A percentile compares a stretch with the other conserved stretches of the same genome.
phyloP scores from a whole-genome alignment of 2,113 vertebrate genomes.

The Entomyzon cyanotis region DNA sequence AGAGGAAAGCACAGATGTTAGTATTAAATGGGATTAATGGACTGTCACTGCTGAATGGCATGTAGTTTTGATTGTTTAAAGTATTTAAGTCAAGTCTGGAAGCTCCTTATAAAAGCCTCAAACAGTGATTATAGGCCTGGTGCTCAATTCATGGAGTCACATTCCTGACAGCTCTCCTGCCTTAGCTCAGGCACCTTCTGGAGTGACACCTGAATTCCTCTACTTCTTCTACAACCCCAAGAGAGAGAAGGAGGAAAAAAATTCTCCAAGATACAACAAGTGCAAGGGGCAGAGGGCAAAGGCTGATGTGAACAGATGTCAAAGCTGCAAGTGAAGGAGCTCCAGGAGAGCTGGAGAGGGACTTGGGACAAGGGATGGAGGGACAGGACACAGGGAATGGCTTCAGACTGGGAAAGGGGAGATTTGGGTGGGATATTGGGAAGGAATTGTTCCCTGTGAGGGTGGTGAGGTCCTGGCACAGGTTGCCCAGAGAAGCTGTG shows the following conservation, averaged over 20 bases:
- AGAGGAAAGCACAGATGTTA: not conserved
- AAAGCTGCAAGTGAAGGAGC: not conserved
- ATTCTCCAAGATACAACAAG: not conserved
- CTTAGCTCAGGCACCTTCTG: not conserved
- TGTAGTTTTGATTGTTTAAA: not conserved
- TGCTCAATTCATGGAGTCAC: not conserved
- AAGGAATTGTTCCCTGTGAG: accelerated
- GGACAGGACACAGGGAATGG: not conserved
- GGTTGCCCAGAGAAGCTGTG: not conserved
- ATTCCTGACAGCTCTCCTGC: not conserved
- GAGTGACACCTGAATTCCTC: not conserved
- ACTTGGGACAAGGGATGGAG: accelerated
- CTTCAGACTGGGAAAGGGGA: not conserved
- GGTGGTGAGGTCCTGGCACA: not conserved
- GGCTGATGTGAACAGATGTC: not conserved
- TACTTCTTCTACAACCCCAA: not conserved
- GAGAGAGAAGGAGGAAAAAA: not conserved
- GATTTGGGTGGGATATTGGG: accelerated
- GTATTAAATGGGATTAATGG: not conserved
- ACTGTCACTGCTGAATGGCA: not conserved
- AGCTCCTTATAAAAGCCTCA: not conserved
- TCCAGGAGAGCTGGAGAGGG: not conserved
- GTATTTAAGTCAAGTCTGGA: not conserved
- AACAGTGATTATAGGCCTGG: not conserved
- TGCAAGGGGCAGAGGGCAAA: not conserved